Base-by-base conservation (phyloP, 2,797 vertebrate species). In the Rhadinocentrus ornatus region DNA sequence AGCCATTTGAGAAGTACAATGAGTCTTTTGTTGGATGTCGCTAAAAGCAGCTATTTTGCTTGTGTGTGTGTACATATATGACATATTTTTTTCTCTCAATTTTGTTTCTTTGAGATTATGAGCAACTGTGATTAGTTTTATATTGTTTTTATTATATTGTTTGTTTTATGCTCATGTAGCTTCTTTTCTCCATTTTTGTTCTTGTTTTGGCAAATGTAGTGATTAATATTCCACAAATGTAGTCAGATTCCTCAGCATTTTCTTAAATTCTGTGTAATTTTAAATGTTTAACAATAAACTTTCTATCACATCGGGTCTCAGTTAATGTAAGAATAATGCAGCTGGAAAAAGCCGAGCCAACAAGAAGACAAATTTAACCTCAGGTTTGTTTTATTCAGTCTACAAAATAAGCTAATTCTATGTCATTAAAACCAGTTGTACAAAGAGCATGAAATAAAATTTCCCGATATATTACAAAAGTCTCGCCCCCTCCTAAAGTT, bases 1-100 rank as follows among this genome's bases (percentile, higher is more conserved):
- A 77, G 63, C 58, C 83, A 0, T 77, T 92, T 41, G 91, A 91
- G 26, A 95, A 95, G 75, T 96, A 94, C 68, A 93, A 92, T 2
- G 95, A 97, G 88, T 91, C 93, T 4, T 96, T 96, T 78, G 90
- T 96, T 59, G 93, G 91, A 35, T 96, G 94, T 72, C 74, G n/a
- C 58, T 95, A 69, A 91, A 55, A 31, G 52, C 22, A 46, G 27
- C 9, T 24, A 26, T 35, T 44, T 29, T 35, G 6, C 66, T 50
- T 48, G 12, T 27, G 4, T 41, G 11, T 12, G 26, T 39, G 5
- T 29, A 27, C n/a, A n/a, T 15, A 2, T 24, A 35, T 22, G 39
- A 37, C 18, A n/a, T n/a, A n/a, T n/a, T n/a, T n/a, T n/a, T n/a
- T 1, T 77, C 27, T 73, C 46, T 60, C 0, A 29, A 5, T 0